Conservation (phyloP, 2,888 invertebrate genomes). For the Drosophila seclusa region DNA sequence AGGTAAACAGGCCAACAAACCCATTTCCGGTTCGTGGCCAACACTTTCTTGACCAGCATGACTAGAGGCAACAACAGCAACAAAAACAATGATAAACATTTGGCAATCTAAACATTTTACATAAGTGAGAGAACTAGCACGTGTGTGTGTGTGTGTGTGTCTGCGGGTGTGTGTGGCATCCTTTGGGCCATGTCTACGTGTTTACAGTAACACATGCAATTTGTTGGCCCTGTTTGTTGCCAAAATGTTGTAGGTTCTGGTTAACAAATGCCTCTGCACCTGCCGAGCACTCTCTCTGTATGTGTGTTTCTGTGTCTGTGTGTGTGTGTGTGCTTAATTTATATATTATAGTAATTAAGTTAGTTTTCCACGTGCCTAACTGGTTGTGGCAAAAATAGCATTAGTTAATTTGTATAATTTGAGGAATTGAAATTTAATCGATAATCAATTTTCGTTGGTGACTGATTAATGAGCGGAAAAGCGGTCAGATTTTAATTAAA, state of each 20-base stretch:
- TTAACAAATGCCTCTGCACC: conserved; percentile 28
- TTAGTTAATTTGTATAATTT: conserved; percentile 60
- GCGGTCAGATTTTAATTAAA: background rate
- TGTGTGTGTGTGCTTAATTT: conserved; percentile 10
- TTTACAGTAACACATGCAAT: conserved; percentile 60
- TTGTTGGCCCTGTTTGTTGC: conserved; percentile 54
- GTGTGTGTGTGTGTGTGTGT: conserved; percentile 7
- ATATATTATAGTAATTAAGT: background rate
- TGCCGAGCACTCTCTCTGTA: conserved; percentile 4
- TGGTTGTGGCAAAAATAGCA: conserved; percentile 38
- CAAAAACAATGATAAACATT: conserved; percentile 20
- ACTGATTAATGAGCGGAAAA: conserved; percentile 9
- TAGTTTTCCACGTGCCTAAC: conserved; percentile 31
- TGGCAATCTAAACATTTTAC: conserved; percentile 51
- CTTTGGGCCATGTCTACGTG: conserved; percentile 52
- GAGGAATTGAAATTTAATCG: conserved; percentile 45
- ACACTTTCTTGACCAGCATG: conserved; percentile 54
- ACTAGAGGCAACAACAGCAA: conserved; percentile 6
- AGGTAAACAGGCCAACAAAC: background rate
- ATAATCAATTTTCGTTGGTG: conserved; percentile 19
- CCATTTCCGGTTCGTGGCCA: conserved; percentile 19
- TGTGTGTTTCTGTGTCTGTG: conserved; percentile 5
- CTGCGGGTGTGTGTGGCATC: conserved; percentile 17
- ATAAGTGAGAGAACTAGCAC: conserved; percentile 30
- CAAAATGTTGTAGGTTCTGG: conserved; percentile 57